Evolutionary conservation across 2,888 invertebrate species (phyloP), one percentile per base, ranked within the genome.

Genomic region (Ptilodon capucinus): DNA sequence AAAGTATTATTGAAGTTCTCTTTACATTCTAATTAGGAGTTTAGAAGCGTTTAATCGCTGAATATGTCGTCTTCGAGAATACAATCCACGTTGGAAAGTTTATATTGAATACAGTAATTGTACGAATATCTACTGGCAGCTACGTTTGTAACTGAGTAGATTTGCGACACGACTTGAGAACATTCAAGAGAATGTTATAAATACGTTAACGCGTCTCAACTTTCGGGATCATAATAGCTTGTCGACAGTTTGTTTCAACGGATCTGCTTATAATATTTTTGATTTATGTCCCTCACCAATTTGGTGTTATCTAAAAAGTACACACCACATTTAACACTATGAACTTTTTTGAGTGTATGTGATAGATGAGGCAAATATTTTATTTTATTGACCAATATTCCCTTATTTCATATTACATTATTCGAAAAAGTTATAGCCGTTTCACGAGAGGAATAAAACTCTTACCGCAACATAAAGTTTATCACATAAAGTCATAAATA

Each of bases 381-480:
- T 61, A 55, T 73, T 74, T 79, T 78, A 78, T 76, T 71, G 71
- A 54, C 59, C 64, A 74, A 73, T 74, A 70, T 61, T 60, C 48
- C 53, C 58, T 58, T 58, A 64, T 66, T 72, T 74, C 68, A 72
- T 71, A 70, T 70, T 68, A 72, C 64, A 62, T 70, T 70, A 68
- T 66, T 66, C 57, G 64, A 68, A 73, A 69, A 73, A 71, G 67
- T 74, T 74, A 69, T 68, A 77, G 74, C 70, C 78, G 70, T 78
- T 83, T 80, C 79, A 77, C 60, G 76, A 74, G 74, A 71, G 76
- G 74, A 81, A 86, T 85, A 85, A 84, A 84, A 84, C 79, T 85
- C 83, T 86, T 85, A 82, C 85, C 81, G 85, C 81, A 73, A 80
- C 82, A 83, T 86, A 84, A 86, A 85, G 64, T 84, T 85, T 84